Base-by-base conservation (phyloP, 2,797 vertebrate genomes). In the Mus caroli region DNA sequence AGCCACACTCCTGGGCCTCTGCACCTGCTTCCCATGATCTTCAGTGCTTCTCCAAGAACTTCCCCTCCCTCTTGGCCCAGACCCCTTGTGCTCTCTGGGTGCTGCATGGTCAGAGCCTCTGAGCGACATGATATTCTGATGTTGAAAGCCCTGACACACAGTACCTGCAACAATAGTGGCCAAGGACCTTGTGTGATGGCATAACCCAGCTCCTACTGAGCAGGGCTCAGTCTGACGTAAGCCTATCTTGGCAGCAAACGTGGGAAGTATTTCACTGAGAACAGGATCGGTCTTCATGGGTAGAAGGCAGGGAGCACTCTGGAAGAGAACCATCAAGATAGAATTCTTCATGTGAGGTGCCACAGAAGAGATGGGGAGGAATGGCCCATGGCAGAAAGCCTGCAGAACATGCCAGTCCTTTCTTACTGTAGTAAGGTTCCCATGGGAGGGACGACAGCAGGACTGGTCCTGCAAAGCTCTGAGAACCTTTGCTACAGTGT, bases 131-230 rank as follows among this genome's bases (percentile, higher is more conserved):
- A 88, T 93, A 90, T 75, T 85, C 77, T 96, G 93, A 96, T 58
- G 64, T 56, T 86, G 56, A 95, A 95, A 96, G 92, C 73, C 75
- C 77, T 96, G 87, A 94, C 91, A 94, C 79, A 31, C 73, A 92
- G 87, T 88, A 78, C 83, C 58, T 79, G 52, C 94, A 96, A 94
- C 91, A 96, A 97, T 69, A 88, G 95, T 67, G 76, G 91, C 93
- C 94, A 78, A 93, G 52, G 78, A 50, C 85, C 67, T 93, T 98
- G 92, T 96, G 58, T 96, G 96, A 95, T 94, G 97, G 22, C 95
- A 96, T 92, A 96, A 90, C 52, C 85, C 78, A 95, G 73, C 80
- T 76, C 85, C 83, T 22, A 43, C 92, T 85, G 69, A 60, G 40
- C 28, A 7, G 58, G 56, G 79, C 20, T 75, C 46, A 22, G 64